These are phyloP conservation scores for Pecten maximus DNA, from an alignment of 2,888 invertebrate species.

Conservation along the genomic window DNA sequence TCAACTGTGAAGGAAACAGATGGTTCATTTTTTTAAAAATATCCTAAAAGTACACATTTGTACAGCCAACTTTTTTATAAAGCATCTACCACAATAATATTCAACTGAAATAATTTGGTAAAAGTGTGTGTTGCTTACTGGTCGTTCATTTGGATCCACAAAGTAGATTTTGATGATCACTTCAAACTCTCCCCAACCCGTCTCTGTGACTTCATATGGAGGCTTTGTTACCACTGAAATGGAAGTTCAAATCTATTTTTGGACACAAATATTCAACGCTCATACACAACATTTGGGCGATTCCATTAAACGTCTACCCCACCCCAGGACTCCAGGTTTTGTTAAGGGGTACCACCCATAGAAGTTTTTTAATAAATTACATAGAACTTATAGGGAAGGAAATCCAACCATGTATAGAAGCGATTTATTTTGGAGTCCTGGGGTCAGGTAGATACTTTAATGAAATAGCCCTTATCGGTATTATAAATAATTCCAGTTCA, in stretches of 20 bases:
- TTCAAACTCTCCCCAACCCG: slow-evolving; percentile 99
- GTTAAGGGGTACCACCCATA: no score
- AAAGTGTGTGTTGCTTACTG: slow-evolving; percentile 86
- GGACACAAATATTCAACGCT: slow-evolving; percentile 67
- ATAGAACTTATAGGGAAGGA: no score
- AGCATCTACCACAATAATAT: not conserved
- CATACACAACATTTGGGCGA: no score
- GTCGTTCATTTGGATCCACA: slow-evolving; percentile 96
- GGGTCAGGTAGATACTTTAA: no score
- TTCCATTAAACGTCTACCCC: no score
- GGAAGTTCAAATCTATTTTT: no score
- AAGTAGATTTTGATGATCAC: slow-evolving; percentile 98
- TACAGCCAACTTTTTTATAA: not conserved
- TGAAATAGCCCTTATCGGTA: no score
- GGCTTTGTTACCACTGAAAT: slow-evolving; percentile 92
- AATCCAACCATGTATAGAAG: no score
- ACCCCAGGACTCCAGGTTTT: no score
- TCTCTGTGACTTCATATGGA: slow-evolving; percentile 98
- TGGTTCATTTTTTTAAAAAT: not conserved
- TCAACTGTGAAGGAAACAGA: not conserved
- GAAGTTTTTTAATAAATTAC: no score
- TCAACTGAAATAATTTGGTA: not conserved
- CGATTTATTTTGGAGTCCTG: no score
- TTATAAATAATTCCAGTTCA: no score
- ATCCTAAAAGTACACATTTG: not conserved